Conservation (phyloP, 64 coral and sea anemone genomes). For the Montipora efflorescens region DNA sequence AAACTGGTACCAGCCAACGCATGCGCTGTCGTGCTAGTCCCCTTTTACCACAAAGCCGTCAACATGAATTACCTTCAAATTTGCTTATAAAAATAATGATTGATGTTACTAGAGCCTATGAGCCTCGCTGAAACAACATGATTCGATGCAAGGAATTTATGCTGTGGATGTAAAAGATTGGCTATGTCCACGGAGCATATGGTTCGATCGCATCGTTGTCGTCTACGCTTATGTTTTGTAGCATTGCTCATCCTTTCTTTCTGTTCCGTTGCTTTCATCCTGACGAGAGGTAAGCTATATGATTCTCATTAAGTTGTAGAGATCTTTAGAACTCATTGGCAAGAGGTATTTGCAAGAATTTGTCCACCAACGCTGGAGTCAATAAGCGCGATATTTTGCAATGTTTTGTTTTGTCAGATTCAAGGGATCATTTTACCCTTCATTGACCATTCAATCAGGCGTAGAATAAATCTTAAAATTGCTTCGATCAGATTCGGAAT, state of each 20-base stretch:
- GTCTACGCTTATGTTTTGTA: slow-evolving; percentile 52
- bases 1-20: slow-evolving; percentile 20
- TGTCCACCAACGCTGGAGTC: background rate
- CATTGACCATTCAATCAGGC: slow-evolving; percentile 40
- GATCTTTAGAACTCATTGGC: background rate
- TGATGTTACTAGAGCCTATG: background rate
- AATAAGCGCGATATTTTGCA: background rate
- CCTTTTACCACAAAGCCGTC: background rate
- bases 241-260: slow-evolving; percentile 12
- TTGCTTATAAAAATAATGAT: background rate
- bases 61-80: background rate
- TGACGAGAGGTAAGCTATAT: slow-evolving; percentile 51
- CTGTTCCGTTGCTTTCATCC: slow-evolving; percentile 38
- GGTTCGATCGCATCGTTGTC: slow-evolving; percentile 32
- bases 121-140: background rate
- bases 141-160: background rate
- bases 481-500: background rate
- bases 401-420: background rate
- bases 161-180: background rate
- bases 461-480: background rate
- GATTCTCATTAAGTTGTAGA: background rate
- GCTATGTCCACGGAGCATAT: slow-evolving; percentile 32
- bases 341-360: background rate
- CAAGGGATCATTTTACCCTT: background rate
- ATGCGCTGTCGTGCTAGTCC: background rate